Base-by-base conservation (phyloP, 1,140 invertebrate species). In the Dermatophagoides farinae region DNA sequence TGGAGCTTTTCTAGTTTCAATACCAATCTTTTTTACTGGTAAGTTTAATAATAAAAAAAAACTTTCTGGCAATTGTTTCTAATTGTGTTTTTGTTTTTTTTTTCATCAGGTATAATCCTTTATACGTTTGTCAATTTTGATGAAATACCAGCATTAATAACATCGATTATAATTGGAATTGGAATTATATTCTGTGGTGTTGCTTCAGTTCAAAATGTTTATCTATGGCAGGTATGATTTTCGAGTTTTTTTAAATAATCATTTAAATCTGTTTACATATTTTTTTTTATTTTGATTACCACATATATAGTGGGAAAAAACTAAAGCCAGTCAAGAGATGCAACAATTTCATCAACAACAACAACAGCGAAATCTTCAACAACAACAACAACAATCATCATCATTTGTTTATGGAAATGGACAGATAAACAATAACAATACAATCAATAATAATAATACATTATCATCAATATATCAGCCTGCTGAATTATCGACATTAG, bases 51-150 rank as follows among this genome's bases (percentile, higher is more conserved):
- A 57, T 57, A 31, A 54, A 54, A 18, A 37, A 14, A n/a, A n/a
- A n/a, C 22, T 47, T 20, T 14, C 14, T 38, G 4, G 16, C 5
- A 6, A 38, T 14, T 44, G 38, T 54, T 43, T 11, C 25, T 41
- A 40, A 53, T 54, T 44, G 43, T 14, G 8, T 20, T 14, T 6
- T 46, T 64, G 58, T 66, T 65, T 57, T 41, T 62, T 50, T 79
- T 79, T 10, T 31, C 31, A 8, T 4, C 75, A 90, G 88, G 86
- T 64, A 84, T 91, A 72, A 87, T 91, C 64, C 75, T 92, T 50
- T 89, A 88, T 73, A 89, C 87, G 1, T 86, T 90, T 69, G 85
- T 89, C 68, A 85, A 89, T 71, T 89, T 90, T 72, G 85, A 88
- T 65, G 87, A 85, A 11, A 87, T 85, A 23, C 85, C 88, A 10